Percentiles rank a stretch among this genome's conserved stretches.
phyloP scores from a whole-genome alignment of 37 sponge, comb jelly and placozoan genomes.

The Bolinopsis microptera region DNA sequence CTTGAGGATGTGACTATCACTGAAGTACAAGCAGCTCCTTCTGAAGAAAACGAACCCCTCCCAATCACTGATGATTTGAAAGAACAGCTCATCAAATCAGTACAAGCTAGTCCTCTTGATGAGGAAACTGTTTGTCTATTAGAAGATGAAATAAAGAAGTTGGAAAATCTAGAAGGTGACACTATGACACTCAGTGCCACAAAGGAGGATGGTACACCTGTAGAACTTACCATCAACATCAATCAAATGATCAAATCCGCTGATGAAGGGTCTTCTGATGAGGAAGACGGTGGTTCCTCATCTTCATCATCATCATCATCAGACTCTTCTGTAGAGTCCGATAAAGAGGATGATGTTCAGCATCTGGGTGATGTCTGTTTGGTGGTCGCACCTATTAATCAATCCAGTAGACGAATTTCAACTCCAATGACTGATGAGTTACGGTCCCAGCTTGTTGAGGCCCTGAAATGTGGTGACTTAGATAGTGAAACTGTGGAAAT shows the following conservation, averaged over 20 bases:
- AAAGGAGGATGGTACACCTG: constrained; percentile 27
- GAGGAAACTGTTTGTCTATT: background rate
- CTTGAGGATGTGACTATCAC: background rate
- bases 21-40: background rate
- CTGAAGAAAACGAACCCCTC: background rate
- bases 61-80: constrained; percentile 18
- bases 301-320: no score
- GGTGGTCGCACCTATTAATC: background rate
- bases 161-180: background rate
- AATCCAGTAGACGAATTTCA: background rate
- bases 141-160: constrained; percentile 13
- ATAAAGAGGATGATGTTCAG: background rate
- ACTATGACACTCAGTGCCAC: background rate
- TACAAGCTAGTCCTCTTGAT: background rate
- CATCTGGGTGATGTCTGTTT: constrained; percentile 1
- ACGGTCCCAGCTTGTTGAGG: background rate
- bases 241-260: background rate
- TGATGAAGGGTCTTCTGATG: background rate
- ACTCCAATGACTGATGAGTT: constrained; percentile 18
- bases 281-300: background rate
- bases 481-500: background rate
- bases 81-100: background rate
- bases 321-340: background rate
- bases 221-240: constrained; percentile 2
- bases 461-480: background rate